Conservation (phyloP, 2,888 invertebrate species). For the Prosopocoilus inquinatus region DNA sequence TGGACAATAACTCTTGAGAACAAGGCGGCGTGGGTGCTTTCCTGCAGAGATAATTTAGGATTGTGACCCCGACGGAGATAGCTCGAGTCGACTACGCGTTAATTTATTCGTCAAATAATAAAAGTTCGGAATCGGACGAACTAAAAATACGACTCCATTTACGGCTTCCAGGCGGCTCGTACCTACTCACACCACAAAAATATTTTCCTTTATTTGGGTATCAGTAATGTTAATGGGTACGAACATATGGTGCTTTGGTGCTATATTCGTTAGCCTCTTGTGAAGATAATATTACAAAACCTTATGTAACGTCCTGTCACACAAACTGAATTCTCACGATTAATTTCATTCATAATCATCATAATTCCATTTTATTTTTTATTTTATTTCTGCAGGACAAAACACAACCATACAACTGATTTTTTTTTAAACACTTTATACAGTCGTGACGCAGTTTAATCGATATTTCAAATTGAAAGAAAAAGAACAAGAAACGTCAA, state of each 20-base stretch:
- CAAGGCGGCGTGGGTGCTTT: background rate
- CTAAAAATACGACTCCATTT: background rate
- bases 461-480: too few species aligned
- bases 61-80: background rate
- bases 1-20: background rate
- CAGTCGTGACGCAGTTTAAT: too few species aligned
- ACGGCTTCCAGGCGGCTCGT: background rate
- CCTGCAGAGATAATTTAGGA: background rate
- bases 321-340: too few species aligned
- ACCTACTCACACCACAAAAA: background rate
- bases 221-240: background rate
- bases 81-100: background rate
- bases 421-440: too few species aligned
- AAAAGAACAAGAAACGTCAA: too few species aligned
- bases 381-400: too few species aligned
- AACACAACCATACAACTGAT: too few species aligned
- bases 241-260: background rate
- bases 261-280: background rate
- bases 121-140: background rate
- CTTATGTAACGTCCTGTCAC: too few species aligned
- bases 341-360: too few species aligned
- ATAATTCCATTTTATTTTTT: too few species aligned
- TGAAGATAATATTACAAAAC: too few species aligned
- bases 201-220: conserved; percentile 1
- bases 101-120: background rate